Conservation (phyloP, 2,888 invertebrate species). For the Saturnia japonica region DNA sequence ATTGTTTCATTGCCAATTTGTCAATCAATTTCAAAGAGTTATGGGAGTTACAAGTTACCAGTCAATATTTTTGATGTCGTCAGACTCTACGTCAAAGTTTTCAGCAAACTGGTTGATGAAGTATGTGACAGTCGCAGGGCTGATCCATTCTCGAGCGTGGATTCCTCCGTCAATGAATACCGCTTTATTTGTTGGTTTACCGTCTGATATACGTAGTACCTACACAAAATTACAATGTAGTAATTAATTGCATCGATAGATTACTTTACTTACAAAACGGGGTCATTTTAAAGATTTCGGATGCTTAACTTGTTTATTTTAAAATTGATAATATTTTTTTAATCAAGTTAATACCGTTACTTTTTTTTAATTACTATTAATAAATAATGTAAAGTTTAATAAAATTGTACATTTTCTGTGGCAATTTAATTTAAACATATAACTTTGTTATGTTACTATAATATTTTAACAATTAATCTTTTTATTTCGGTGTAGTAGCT, state of each 20-base stretch:
- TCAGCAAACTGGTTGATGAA: slow-evolving; percentile 89
- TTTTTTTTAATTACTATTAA: background rate
- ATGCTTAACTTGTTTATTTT: background rate
- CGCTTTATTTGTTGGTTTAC: slow-evolving; percentile 84
- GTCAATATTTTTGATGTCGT: slow-evolving; percentile 72
- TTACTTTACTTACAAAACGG: background rate
- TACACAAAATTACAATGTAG: slow-evolving; percentile 2
- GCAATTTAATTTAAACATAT: background rate
- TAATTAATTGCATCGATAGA: background rate
- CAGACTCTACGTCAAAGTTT: slow-evolving; percentile 86
- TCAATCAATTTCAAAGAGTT: background rate
- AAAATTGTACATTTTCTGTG: background rate
- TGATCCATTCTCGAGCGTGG: slow-evolving; percentile 96
- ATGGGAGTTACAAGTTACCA: slow-evolving; percentile 48
- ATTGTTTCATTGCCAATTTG: no score
- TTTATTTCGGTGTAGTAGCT: background rate
- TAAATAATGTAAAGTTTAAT: background rate
- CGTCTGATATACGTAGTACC: slow-evolving; percentile 85
- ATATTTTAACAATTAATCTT: background rate
- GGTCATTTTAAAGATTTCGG: background rate
- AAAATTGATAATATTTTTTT: background rate
- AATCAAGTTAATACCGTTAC: no score
- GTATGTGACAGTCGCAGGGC: slow-evolving; percentile 90
- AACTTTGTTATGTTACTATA: background rate
- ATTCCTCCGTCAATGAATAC: slow-evolving; percentile 92